These are phyloP conservation scores for Gymnogyps californianus DNA, from an alignment of 2,113 vertebrate genomes.

Conservation along the genomic window DNA sequence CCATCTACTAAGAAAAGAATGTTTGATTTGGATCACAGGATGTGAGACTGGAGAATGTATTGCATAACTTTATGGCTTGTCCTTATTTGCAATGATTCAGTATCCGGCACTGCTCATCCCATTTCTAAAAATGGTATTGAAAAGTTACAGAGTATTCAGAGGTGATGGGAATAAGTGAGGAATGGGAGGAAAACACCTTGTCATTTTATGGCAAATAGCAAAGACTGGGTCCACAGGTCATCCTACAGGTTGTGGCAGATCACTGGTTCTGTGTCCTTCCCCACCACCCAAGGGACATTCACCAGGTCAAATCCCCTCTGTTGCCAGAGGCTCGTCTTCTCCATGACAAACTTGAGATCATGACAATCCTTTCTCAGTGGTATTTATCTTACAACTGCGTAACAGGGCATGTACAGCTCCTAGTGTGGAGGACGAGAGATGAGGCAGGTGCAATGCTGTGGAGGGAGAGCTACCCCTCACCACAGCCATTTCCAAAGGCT, in stretches of 20 bases:
- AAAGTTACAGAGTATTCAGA: constrained; percentile 33
- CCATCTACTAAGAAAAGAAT: constrained; percentile 66
- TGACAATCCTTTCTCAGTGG: neutral
- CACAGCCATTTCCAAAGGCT: neutral
- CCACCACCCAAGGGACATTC: neutral
- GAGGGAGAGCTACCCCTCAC: neutral
- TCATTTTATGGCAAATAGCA: neutral
- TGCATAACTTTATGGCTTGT: constrained; percentile 68
- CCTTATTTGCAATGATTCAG: constrained; percentile 67
- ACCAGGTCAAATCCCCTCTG: neutral
- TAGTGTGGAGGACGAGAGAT: neutral
- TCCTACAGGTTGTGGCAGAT: neutral
- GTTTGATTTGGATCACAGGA: constrained; percentile 70
- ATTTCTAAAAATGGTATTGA: constrained; percentile 67
- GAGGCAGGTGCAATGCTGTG: neutral
- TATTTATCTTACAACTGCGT: neutral
- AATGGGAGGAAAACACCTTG: constrained; percentile 40
- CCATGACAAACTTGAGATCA: neutral
- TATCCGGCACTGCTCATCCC: constrained; percentile 60
- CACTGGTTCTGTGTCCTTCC: neutral
- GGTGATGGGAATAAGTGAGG: constrained; percentile 26
- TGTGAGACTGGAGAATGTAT: constrained; percentile 60
- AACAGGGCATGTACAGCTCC: neutral
- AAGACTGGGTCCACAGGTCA: neutral
- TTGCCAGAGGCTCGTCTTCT: neutral